Percentiles rank a stretch among this genome's conserved stretches.
These are phyloP conservation scores for Euglossa dilemma DNA, from an alignment of 1,140 invertebrate genomes.

Conservation along the genomic window DNA sequence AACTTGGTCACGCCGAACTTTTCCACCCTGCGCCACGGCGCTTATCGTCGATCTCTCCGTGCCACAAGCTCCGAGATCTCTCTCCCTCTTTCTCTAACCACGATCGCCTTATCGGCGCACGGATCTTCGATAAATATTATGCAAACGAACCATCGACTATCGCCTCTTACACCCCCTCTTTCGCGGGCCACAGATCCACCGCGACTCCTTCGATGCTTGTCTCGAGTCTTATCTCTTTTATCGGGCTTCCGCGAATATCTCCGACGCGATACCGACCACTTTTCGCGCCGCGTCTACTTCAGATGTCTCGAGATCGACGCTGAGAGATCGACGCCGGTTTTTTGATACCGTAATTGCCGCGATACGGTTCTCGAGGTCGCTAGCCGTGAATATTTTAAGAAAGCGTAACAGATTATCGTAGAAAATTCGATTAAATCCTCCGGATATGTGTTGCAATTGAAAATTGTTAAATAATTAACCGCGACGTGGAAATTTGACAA, in stretches of 20 bases:
- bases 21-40: constrained; percentile 6
- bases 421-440: too few relatives aligned
- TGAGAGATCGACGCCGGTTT: too few relatives aligned
- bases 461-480: too few relatives aligned
- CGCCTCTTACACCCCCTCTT: not conserved
- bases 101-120: constrained; percentile 41
- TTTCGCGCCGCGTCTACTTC: not conserved
- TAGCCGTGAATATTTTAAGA: too few relatives aligned
- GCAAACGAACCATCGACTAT: constrained; percentile 50
- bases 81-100: not conserved
- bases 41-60: constrained; percentile 58
- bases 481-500: too few relatives aligned
- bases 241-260: not conserved
- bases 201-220: not conserved
- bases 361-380: too few relatives aligned
- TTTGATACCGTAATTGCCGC: too few relatives aligned
- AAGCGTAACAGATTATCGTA: too few relatives aligned
- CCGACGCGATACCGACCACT: constrained; percentile 19
- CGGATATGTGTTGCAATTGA: too few relatives aligned
- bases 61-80: constrained; percentile 1
- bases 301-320: too few relatives aligned
- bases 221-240: not conserved
- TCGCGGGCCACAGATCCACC: not conserved
- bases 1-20: not conserved
- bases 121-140: constrained; percentile 60